Conservation (phyloP, 2,797 vertebrate genomes). For the Chiroxiphia lanceolata region DNA sequence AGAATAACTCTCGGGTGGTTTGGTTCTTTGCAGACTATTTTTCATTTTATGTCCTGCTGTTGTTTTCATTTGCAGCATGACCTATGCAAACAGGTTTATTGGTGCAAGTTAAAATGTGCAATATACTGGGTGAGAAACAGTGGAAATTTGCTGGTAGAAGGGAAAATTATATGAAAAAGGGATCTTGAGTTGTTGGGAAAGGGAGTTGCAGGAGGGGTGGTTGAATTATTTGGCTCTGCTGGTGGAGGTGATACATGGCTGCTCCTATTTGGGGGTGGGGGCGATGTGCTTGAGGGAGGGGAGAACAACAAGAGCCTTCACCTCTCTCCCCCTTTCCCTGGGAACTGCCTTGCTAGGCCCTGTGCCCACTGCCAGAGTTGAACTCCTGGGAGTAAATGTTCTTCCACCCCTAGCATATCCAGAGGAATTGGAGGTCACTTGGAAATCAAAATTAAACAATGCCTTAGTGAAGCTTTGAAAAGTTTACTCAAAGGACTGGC, state of each 20-base stretch:
- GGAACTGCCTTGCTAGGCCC: background rate
- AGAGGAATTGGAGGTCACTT: constrained; percentile 6
- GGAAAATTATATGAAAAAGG: background rate
- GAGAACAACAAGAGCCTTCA: background rate
- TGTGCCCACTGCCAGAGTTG: background rate
- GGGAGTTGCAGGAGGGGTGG: background rate
- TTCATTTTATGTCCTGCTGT: background rate
- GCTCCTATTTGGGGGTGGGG: background rate
- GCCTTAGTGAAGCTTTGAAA: background rate
- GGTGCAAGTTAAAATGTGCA: background rate
- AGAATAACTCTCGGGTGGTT: background rate
- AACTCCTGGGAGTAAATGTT: background rate
- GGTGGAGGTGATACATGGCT: background rate
- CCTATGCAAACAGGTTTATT: background rate
- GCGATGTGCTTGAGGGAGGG: background rate
- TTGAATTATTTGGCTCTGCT: background rate
- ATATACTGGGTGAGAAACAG: background rate
- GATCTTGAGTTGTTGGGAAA: background rate
- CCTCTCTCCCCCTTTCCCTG: background rate
- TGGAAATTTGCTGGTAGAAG: background rate
- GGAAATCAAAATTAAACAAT: constrained; percentile 34
- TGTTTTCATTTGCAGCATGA: background rate
- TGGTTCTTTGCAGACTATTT: background rate
- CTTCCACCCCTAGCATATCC: background rate
- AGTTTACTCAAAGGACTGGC: constrained; percentile 1